Percentiles rank a stretch among this genome's conserved stretches.
Conservation (phyloP, 2,797 vertebrate species). For the Thamnophis elegans region DNA sequence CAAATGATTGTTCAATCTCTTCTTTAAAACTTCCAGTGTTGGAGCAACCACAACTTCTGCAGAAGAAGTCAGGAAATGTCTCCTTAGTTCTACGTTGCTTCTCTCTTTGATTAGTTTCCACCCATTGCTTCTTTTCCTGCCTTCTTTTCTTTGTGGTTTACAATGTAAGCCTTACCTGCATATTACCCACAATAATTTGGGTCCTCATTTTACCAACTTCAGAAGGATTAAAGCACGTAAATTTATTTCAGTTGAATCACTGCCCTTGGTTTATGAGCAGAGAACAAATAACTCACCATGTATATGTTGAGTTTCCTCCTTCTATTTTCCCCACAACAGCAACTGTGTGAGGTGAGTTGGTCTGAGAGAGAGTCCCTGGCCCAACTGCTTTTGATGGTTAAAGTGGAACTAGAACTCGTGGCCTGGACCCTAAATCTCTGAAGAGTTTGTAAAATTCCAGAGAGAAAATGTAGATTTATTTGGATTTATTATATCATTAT, state of each 20-base stretch:
- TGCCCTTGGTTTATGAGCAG: background rate
- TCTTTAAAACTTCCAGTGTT: background rate
- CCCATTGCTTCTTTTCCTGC: background rate
- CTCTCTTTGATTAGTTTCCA: background rate
- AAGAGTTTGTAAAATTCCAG: background rate
- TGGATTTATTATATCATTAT: background rate
- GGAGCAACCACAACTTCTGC: background rate
- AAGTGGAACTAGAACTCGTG: background rate
- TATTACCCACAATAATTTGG: background rate
- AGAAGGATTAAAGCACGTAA: background rate
- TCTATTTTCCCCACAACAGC: background rate
- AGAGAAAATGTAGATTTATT: background rate
- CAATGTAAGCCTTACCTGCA: background rate
- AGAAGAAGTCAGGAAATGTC: background rate
- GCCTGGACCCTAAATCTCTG: background rate
- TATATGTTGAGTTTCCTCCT: background rate
- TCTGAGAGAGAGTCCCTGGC: background rate
- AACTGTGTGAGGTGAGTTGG: background rate
- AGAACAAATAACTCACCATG: background rate
- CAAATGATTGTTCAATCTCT: background rate
- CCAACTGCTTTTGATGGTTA: background rate
- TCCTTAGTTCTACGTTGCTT: background rate
- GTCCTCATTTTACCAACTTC: background rate
- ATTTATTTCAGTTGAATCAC: background rate
- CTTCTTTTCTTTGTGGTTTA: background rate